These are phyloP conservation scores for Dioctria rufipes DNA, from an alignment of 2,888 invertebrate species.

Conservation along the genomic window DNA sequence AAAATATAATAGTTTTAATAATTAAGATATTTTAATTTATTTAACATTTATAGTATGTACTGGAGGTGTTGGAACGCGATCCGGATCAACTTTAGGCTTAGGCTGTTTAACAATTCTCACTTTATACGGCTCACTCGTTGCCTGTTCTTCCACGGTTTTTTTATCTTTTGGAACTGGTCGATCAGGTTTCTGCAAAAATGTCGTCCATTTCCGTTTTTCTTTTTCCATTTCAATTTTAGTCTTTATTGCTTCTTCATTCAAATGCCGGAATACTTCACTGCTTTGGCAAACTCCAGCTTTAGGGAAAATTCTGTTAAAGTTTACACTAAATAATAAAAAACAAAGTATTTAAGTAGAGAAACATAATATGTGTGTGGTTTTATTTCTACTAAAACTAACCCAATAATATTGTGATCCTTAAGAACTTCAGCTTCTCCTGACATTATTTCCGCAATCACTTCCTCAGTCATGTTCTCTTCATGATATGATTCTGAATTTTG, in stretches of 20 bases:
- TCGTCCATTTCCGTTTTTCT: conserved; percentile 79
- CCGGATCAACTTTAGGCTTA: conserved; percentile 65
- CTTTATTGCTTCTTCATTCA: conserved; percentile 75
- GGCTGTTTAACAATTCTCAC: conserved; percentile 75
- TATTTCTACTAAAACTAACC: conserved; percentile 70
- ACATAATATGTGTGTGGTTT: not conserved
- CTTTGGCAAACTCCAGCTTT: conserved; percentile 77
- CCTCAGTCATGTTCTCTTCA: conserved; percentile 60
- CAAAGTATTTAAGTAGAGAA: conserved; percentile 61
- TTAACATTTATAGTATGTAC: conserved; percentile 48
- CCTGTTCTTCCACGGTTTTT: conserved; percentile 67
- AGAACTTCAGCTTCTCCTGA: conserved; percentile 80
- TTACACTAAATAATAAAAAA: conserved; percentile 72
- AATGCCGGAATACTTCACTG: conserved; percentile 78
- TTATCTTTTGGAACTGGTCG: conserved; percentile 76
- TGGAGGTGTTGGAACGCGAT: conserved; percentile 62
- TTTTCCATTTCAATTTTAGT: conserved; percentile 73
- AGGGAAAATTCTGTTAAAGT: conserved; percentile 79
- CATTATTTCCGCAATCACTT: conserved; percentile 79
- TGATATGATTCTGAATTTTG: conserved; percentile 4
- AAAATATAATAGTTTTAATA: conserved; percentile 20
- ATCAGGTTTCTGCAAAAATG: conserved; percentile 83
- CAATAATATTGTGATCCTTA: conserved; percentile 79
- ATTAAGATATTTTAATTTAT: not conserved
- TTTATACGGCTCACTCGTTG: conserved; percentile 71